Conservation (phyloP, 2,797 vertebrate species). For the Pagetopsis macropterus region DNA sequence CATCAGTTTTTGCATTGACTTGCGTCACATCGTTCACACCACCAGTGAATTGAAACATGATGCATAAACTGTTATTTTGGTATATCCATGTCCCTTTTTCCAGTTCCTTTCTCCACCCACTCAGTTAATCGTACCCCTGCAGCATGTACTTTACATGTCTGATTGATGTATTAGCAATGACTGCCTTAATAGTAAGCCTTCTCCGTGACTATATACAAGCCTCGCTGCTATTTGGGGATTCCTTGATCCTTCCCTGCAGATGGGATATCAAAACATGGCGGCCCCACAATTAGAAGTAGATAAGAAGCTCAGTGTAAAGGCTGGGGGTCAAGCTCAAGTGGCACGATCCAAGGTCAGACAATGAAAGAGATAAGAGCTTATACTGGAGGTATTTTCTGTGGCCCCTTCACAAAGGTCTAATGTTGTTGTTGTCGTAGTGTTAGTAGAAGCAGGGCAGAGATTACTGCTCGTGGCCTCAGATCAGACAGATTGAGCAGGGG, state of each 20-base stretch:
- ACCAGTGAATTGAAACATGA: background rate
- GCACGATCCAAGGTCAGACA: conserved; percentile 43
- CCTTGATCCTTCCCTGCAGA: conserved; percentile 45
- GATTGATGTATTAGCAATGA: conserved; percentile 11
- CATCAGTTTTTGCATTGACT: background rate
- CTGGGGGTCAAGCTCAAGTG: conserved; percentile 33
- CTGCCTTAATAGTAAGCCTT: conserved; percentile 7
- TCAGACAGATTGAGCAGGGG: conserved; percentile 54
- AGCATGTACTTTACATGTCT: background rate
- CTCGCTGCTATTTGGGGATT: conserved; percentile 25
- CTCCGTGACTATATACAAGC: conserved; percentile 32
- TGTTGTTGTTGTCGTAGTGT: conserved; percentile 5
- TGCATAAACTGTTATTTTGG: background rate
- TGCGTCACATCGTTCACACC: background rate
- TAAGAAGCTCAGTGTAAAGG: conserved; percentile 53
- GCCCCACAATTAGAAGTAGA: conserved; percentile 57
- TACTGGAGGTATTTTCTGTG: conserved; percentile 33
- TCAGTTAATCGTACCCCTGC: conserved; percentile 11
- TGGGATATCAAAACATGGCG: conserved; percentile 47
- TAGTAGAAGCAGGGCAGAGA: conserved; percentile 39
- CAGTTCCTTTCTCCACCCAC: conserved; percentile 6
- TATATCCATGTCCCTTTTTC: background rate
- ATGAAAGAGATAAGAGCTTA: conserved; percentile 39
- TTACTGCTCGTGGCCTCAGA: conserved; percentile 56
- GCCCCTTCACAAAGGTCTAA: conserved; percentile 27